Base-by-base conservation (phyloP, 2,113 vertebrate genomes). In the Pycnonotus jocosus region DNA sequence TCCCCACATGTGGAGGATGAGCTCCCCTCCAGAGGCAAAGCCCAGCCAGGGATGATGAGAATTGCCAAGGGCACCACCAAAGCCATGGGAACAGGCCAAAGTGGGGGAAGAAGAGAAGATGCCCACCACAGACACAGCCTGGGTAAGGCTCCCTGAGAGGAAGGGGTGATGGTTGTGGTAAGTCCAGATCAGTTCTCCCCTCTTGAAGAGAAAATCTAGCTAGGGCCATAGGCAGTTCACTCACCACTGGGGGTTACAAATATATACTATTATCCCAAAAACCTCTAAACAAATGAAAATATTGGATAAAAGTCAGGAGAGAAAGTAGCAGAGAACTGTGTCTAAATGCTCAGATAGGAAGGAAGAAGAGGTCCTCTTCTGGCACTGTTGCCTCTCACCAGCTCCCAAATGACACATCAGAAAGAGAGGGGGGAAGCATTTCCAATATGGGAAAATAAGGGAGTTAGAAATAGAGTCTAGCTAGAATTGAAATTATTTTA, bases 31-130 rank as follows among this genome's bases (percentile, higher is more conserved):
- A 6, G 21, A 28, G 40, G 25, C 54, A 65, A 64, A 84, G 30
- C 33, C 19, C 2, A 1, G 2, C 25, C 0, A 0, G 45, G 30
- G 42, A 7, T 38, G 38, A 47, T 0, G 0, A 51, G n/a, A 48
- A 9, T 13, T 58, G 22, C n/a, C 60, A 74, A 28, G 45, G 30
- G n/a, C 38, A 85, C 13, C 24, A 27, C 47, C 42, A 50, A 72
- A 76, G 51, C 10, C 42, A 27, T 11, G 22, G 33, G 28, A 76
- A 68, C 1, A 2, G 30, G 24, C 16, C 60, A 50, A 21, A 35
- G 12, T 0, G 2, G 15, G 14, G 9, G 12, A 12, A 50, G 78
- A 51, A 25, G 31, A 50, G 78, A 51, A 25, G 31, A 16, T 64
- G 6, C 14, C 6, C 7, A 30, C 19, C 30, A 13, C 1, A 11